Evolutionary conservation across 2,113 vertebrate species (phyloP).

Genomic region (Vidua chalybeata): DNA sequence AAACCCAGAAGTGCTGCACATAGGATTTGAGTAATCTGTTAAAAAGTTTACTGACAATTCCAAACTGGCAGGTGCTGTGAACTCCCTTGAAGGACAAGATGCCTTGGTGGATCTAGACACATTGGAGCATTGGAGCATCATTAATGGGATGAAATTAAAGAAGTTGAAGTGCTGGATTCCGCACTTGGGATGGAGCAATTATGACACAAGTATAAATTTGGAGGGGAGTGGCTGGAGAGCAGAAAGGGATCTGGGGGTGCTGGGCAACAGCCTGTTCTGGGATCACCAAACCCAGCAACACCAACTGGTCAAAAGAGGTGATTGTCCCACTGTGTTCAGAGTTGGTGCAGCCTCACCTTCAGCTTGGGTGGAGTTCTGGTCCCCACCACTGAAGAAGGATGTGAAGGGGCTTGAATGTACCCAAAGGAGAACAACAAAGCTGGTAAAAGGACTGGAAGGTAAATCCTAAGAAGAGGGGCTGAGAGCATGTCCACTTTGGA

Average conservation of each 20-base stretch:
- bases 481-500: neutral
- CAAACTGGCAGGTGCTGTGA: neutral
- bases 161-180: neutral
- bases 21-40: neutral
- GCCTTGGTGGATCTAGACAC: neutral
- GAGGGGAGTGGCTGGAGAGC: neutral
- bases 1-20: neutral
- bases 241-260: neutral
- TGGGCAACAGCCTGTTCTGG: neutral
- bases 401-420: neutral
- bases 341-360: neutral
- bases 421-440: neutral
- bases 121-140: neutral
- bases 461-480: neutral
- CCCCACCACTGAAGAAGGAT: neutral
- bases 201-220: neutral
- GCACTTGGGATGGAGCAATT: neutral
- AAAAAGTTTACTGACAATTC: too few species aligned
- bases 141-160: neutral
- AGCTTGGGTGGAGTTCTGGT: neutral
- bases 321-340: rapidly evolving
- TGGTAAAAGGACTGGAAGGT: neutral
- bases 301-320: neutral
- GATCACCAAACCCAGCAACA: rapidly evolving
- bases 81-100: neutral